These are phyloP conservation scores for Drosophila simulans DNA, from an alignment of 1,140 invertebrate species.

Conservation along the genomic window DNA sequence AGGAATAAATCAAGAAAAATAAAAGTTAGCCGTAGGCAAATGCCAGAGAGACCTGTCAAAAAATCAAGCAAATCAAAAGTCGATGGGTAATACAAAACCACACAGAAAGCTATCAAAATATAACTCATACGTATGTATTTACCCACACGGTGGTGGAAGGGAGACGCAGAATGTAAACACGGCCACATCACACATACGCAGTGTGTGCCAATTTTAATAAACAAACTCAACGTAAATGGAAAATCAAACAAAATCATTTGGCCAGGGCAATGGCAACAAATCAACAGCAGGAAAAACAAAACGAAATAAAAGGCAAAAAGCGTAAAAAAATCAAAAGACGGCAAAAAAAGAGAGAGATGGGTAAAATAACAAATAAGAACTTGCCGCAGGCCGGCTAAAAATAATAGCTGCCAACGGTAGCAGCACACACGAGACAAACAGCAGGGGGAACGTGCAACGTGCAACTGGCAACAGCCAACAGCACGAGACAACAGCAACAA, in stretches of 20 bases:
- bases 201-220: slow-evolving; percentile 80
- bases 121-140: slow-evolving; percentile 10
- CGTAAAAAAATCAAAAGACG: slow-evolving; percentile 58
- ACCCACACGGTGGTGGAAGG: slow-evolving; percentile 6
- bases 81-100: slow-evolving; percentile 73
- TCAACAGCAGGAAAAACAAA: slow-evolving; percentile 24
- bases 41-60: slow-evolving; percentile 62
- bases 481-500: slow-evolving; percentile 54
- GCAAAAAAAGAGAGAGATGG: slow-evolving; percentile 23
- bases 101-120: slow-evolving; percentile 48
- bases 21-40: slow-evolving; percentile 53
- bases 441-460: slow-evolving; percentile 20
- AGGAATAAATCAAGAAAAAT: slow-evolving; percentile 17
- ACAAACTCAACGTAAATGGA: slow-evolving; percentile 79
- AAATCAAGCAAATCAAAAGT: slow-evolving; percentile 58
- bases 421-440: slow-evolving; percentile 54
- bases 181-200: slow-evolving; percentile 70
- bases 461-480: slow-evolving; percentile 52
- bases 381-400: slow-evolving; percentile 72
- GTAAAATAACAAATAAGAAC: slow-evolving; percentile 61
- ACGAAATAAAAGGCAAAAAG: slow-evolving; percentile 27
- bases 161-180: slow-evolving; percentile 56
- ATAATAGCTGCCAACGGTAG: slow-evolving; percentile 69
- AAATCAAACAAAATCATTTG: slow-evolving; percentile 76
- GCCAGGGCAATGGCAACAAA: slow-evolving; percentile 49